phyloP scores from a whole-genome alignment of 2,888 invertebrate genomes.

The Tetanocera ferruginea region DNA sequence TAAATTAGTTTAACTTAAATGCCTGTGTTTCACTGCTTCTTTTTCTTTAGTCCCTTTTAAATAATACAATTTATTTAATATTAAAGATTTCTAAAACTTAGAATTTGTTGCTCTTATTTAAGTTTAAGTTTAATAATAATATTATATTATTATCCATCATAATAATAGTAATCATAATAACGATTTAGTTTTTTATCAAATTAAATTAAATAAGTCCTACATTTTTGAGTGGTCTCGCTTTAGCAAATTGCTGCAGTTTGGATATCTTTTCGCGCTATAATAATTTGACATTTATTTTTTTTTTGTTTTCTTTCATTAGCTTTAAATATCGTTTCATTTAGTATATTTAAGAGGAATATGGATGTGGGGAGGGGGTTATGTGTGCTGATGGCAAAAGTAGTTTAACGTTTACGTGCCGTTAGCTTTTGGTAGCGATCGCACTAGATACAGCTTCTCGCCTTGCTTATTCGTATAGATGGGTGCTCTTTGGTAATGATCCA shows the following conservation, averaged over 20 bases:
- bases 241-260: constrained; percentile 24
- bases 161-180: constrained; percentile 14
- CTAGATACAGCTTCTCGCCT: constrained; percentile 97
- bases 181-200: constrained; percentile 2
- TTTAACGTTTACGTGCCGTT: constrained; percentile 68
- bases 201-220: constrained; percentile 25
- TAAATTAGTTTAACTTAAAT: constrained; percentile 23
- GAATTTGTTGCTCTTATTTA: constrained; percentile 30
- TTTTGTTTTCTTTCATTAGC: constrained; percentile 15
- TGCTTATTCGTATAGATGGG: constrained; percentile 99
- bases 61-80: constrained; percentile 36
- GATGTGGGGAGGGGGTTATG: constrained; percentile 20
- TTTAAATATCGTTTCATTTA: constrained; percentile 18
- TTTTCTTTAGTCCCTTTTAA: constrained; percentile 13
- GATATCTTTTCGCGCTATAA: constrained; percentile 40
- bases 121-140: constrained; percentile 22
- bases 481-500: constrained; percentile 98
- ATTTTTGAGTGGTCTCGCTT: constrained; percentile 31
- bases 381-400: not conserved
- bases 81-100: constrained; percentile 29
- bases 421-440: constrained; percentile 88
- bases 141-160: constrained; percentile 17
- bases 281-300: constrained; percentile 45
- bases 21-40: not conserved
- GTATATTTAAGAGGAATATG: constrained; percentile 19